Base-by-base conservation (phyloP, 2,113 vertebrate species). In the Peromyscus californicus region DNA sequence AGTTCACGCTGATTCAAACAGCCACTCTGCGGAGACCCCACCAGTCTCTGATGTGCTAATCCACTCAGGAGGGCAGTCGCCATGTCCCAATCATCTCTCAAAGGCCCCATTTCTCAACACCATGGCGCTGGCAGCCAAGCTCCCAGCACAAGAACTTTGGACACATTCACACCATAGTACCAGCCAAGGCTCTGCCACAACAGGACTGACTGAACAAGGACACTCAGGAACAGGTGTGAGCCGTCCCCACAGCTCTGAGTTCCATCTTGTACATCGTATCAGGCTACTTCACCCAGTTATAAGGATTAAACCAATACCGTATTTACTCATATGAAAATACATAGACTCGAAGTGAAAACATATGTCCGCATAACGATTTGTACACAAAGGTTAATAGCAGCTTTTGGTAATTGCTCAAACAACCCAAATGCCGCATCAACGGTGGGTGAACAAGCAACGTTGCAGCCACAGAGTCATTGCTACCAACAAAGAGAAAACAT, bases 271-370 rank as follows among this genome's bases (percentile, higher is more conserved):
- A 1, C 33, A 5, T 17, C 19, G 17, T 42, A 92, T 51, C 42
- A 90, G 26, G n/a, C 85, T 88, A 15, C 42, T 67, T 90, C 4
- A 29, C 8, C 7, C n/a, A 22, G 17, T 21, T 39, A 85, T n/a
- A 83, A 87, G 79, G 84, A 83, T 39, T 83, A 87, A 95, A 87
- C 67, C 76, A 80, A 72, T 33, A 94, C 36, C 70, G 19, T 74
- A 88, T 90, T 87, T 85, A 15, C 85, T 86, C 51, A 6, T 36
- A 59, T 39, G 90, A 65, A 90, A 96, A 96, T 36, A 45, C 54
- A 91, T n/a, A 85, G 75, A 42, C 72, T 80, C 54, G 65, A 82
- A 92, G 67, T 26, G 29, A 90, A 92, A 95, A 85, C 75, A 67
- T 87, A 94, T 75, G 79, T 80, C 93, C 75, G 45, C 65, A 65